Base-by-base conservation (phyloP, 2,113 vertebrate species). In the Sprattus sprattus region DNA sequence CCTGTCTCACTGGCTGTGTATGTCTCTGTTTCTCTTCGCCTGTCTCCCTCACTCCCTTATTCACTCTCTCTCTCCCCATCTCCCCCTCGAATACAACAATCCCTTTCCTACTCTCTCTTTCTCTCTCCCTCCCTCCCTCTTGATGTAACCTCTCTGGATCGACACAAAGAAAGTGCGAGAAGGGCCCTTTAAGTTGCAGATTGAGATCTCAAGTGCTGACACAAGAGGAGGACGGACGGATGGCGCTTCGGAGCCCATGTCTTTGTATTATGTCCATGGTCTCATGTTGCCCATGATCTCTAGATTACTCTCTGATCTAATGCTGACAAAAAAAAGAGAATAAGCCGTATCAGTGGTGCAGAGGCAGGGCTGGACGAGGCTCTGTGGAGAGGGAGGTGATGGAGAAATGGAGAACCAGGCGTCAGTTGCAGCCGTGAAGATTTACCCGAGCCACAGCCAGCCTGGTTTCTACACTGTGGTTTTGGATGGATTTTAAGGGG, bases 131-230 rank as follows among this genome's bases (percentile, higher is more conserved):
- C 45, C 88, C 87, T 90, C 87, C 84, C 85, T 64, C 87, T 90
- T 84, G 85, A 90, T 87, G 86, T 86, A 89, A 84, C 85, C 75
- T 88, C 89, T 89, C 87, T 83, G 71, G 50, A 85, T 87, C 85
- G 82, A 88, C 87, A 92, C 89, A 92, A 89, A 89, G 86, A 86
- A 85, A 86, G 85, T 57, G 82, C 86, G 85, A 91, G 87, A 89
- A 92, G 88, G 85, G 87, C 86, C 89, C 88, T 91, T 91, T 89
- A 90, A 89, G 88, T 88, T 89, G 75, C 67, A 90, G 89, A 90
- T 90, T 91, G 90, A 90, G 87, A 92, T 91, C 91, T 92, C 91
- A 92, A 91, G 86, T 88, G 85, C 84, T 57, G 89, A 89, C 88
- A 91, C 89, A 88, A 87, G 88, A 90, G 89, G 80, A 89, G 85